Conservation (phyloP, 2,797 vertebrate genomes). For the Kryptolebias ocellatus region DNA sequence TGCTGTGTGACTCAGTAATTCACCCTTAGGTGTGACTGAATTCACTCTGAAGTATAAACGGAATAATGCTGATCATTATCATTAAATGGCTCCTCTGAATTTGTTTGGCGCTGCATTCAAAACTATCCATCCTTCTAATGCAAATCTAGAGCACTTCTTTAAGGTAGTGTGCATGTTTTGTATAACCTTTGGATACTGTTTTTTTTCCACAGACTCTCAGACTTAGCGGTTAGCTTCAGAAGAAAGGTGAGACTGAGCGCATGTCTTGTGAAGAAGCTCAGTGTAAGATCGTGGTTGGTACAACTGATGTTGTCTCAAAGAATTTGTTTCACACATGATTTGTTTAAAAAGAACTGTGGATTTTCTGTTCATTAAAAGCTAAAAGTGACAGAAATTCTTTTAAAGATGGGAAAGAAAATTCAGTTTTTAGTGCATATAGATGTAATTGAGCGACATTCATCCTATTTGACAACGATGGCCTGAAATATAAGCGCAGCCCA, state of each 20-base stretch:
- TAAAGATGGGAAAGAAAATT: constrained; percentile 39
- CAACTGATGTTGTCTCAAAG: too few relatives aligned
- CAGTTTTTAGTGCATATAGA: constrained; percentile 40
- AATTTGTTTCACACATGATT: constrained; percentile 16
- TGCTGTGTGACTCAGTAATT: constrained; percentile 8
- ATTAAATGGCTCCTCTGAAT: constrained; percentile 23
- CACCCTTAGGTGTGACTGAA: constrained; percentile 11
- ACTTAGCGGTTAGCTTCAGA: too few relatives aligned
- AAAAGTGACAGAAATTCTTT: constrained; percentile 8
- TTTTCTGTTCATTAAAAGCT: neutral
- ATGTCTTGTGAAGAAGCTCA: too few relatives aligned
- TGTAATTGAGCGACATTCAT: constrained; percentile 53
- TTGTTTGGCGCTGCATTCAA: constrained; percentile 19
- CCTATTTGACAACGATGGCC: constrained; percentile 47
- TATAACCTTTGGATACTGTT: constrained; percentile 54
- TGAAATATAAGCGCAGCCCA: constrained; percentile 53
- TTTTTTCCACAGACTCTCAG: constrained; percentile 4
- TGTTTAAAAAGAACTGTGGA: neutral
- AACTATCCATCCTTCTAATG: constrained; percentile 2
- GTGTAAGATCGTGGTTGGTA: too few relatives aligned
- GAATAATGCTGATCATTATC: constrained; percentile 38
- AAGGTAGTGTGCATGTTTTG: constrained; percentile 26
- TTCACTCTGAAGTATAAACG: constrained; percentile 17
- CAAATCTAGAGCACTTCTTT: constrained; percentile 22
- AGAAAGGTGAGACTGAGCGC: too few relatives aligned